A percentile compares a stretch with the other conserved stretches of the same genome.
phyloP scores from a whole-genome alignment of 2,113 vertebrate genomes.

The Brevimyrus niger region DNA sequence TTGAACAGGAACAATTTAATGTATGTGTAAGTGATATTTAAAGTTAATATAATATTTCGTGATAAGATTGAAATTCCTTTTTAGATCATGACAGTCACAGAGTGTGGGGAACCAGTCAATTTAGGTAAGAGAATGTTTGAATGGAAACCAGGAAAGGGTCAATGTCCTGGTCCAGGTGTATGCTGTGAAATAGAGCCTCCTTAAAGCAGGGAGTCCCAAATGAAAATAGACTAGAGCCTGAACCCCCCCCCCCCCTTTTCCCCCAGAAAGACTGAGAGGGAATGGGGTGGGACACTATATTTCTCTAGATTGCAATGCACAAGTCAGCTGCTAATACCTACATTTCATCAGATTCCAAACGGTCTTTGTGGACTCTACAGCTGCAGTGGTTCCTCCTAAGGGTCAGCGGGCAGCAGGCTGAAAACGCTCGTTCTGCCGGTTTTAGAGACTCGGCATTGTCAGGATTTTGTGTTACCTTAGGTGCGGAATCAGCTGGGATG shows the following conservation, averaged over 20 bases:
- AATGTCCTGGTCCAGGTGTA: background rate
- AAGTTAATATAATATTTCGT: background rate
- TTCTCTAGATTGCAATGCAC: background rate
- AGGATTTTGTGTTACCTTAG: background rate
- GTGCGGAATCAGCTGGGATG: background rate
- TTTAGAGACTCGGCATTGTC: background rate
- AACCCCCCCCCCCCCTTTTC: background rate
- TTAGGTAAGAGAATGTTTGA: background rate
- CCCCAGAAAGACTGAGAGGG: background rate
- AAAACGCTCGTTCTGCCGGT: background rate
- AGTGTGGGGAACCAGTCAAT: background rate
- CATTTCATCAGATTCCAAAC: background rate
- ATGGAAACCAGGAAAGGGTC: background rate
- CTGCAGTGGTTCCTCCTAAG: background rate
- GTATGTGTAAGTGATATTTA: background rate
- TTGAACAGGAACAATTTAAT: background rate
- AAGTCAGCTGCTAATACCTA: background rate
- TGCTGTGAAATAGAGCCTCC: background rate
- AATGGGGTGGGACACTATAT: background rate
- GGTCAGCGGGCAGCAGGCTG: background rate
- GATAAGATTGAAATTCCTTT: background rate
- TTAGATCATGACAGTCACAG: background rate
- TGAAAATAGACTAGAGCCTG: background rate
- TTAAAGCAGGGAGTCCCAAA: background rate
- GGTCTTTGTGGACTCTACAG: background rate